Conservation (phyloP, 2,113 vertebrate genomes). For the Aptenodytes forsteri region DNA sequence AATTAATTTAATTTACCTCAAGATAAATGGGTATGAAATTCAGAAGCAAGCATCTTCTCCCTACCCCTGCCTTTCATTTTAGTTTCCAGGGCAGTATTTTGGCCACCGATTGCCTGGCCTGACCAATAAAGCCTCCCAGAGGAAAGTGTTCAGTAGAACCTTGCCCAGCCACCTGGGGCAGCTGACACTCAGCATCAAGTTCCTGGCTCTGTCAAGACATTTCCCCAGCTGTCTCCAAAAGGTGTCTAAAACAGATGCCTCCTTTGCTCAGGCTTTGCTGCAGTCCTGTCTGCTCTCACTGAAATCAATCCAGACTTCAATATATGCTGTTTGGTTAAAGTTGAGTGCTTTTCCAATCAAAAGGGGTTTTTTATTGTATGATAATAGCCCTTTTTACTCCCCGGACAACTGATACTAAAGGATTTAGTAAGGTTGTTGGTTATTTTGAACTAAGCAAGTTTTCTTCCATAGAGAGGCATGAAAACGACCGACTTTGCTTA, state of each 20-base stretch:
- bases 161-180: neutral
- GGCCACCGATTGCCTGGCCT: neutral
- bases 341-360: neutral
- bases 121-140: neutral
- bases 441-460: neutral
- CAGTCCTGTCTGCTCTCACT: neutral
- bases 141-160: neutral
- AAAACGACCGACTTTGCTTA: neutral
- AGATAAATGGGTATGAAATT: neutral
- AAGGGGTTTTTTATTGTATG: accelerated
- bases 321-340: neutral
- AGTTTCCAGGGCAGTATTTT: neutral
- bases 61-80: neutral
- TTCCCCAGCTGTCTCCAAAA: neutral
- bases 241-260: neutral
- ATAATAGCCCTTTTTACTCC: neutral
- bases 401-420: neutral
- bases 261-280: neutral
- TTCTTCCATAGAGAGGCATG: neutral
- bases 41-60: neutral
- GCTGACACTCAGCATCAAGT: neutral
- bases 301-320: neutral
- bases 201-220: neutral
- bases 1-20: neutral
- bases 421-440: neutral